Evolutionary conservation across 2,797 vertebrate genomes (phyloP).

Genomic region (Delichon dasypus): DNA sequence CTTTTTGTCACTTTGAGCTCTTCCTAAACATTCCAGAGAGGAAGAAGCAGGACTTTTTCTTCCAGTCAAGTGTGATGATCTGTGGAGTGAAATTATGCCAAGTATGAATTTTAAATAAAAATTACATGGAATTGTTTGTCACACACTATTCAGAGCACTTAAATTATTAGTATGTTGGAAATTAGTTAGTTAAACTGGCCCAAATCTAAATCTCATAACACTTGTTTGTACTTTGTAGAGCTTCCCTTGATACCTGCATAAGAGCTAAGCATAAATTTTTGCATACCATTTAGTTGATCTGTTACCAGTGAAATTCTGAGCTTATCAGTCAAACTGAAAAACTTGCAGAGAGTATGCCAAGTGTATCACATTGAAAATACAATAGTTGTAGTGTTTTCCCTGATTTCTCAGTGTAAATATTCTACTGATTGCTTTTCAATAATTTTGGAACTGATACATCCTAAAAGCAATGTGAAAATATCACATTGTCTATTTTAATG

Average conservation of each 20-base stretch:
- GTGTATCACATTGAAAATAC: neutral
- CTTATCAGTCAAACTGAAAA: neutral
- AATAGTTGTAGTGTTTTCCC: neutral
- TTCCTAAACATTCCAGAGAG: neutral
- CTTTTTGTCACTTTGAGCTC: neutral
- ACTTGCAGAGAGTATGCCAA: neutral
- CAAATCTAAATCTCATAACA: neutral
- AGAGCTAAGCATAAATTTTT: neutral
- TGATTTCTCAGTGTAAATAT: neutral
- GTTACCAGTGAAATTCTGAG: neutral
- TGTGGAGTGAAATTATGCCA: neutral
- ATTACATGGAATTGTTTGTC: neutral
- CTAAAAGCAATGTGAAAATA: neutral
- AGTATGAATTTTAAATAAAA: neutral
- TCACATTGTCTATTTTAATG: neutral
- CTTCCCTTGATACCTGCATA: neutral
- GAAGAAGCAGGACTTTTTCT: neutral
- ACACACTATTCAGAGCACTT: neutral
- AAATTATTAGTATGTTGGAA: neutral
- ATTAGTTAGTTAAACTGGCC: neutral
- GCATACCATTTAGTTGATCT: neutral
- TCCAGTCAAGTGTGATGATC: neutral
- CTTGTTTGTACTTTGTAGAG: neutral
- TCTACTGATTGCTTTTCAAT: neutral
- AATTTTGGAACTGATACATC: neutral